Evolutionary conservation across 1,140 invertebrate genomes (phyloP), one percentile per base, ranked within the genome.

Genomic region (Drosophila burlai): DNA sequence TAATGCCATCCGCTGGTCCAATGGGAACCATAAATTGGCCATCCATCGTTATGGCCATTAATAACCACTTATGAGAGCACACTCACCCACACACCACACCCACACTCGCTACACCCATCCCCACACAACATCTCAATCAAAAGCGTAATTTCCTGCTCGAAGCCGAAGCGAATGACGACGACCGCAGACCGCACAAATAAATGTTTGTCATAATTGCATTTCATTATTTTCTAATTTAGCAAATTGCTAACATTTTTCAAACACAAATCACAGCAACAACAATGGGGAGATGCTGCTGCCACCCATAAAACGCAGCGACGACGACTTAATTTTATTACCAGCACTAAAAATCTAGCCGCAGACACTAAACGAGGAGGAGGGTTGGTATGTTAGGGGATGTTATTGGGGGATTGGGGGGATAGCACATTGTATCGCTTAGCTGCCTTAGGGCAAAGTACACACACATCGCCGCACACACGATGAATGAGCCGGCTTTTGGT

Each of bases 151-250:
- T 78, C 67, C 78, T 58, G 10, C 63, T 74, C 69, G 76, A 78
- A 69, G 62, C 55, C 59, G 36, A 2, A 16, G 57, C 29, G 61
- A 60, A 42, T 72, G 69, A 72, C 40, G 73, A 68, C 43, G 73
- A 89, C 85, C 85, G 59, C 81, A 90, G 59, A 90, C 85, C 85
- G 52, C 85, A 90, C 75, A 82, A 85, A 90, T 90, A 91, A 90
- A 90, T 90, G 85, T 90, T 90, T 90, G 81, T 82, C 85, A 90
- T 90, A 90, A 90, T 90, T 90, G 86, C 86, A 91, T 90, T 90
- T 90, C 86, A 90, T 90, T 90, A 90, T 90, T 90, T 90, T 91
- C 85, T 90, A 91, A 90, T 90, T 90, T 90, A 82, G 86, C 85
- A 90, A 90, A 90, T 90, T 90, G 85, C 86, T 73, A 61, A 65